phyloP scores from a whole-genome alignment of 2,797 vertebrate species.

The Chiloscyllium punctatum region DNA sequence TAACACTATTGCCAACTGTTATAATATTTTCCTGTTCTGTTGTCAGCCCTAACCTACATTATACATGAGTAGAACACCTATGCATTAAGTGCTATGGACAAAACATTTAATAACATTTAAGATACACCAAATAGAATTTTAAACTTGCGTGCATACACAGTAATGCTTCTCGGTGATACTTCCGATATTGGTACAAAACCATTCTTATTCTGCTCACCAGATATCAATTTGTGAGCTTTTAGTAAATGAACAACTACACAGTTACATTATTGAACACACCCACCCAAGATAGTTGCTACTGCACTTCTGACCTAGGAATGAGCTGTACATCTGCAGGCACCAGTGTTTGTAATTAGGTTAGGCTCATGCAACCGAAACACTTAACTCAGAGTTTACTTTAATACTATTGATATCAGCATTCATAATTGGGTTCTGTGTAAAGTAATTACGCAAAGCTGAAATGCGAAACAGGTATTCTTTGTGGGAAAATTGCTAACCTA shows the following conservation, averaged over 20 bases:
- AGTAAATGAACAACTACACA: background rate
- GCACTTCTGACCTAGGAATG: background rate
- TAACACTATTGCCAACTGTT: background rate
- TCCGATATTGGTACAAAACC: background rate
- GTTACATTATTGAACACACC: background rate
- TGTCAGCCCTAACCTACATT: background rate
- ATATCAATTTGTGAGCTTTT: background rate
- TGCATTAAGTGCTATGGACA: background rate
- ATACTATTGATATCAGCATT: background rate
- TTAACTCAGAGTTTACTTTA: background rate
- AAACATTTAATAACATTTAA: background rate
- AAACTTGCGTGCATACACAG: background rate
- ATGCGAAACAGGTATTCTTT: background rate
- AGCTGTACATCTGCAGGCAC: background rate
- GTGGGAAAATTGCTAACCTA: background rate
- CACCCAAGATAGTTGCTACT: background rate
- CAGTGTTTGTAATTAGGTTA: background rate
- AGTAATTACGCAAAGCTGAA: background rate
- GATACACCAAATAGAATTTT: background rate
- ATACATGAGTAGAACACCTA: background rate
- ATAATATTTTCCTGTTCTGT: background rate
- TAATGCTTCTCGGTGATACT: background rate
- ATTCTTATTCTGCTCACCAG: background rate
- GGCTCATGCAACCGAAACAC: background rate
- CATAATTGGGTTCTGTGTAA: background rate